Conservation (phyloP, 2,888 invertebrate species). For the Villa cingulata region DNA sequence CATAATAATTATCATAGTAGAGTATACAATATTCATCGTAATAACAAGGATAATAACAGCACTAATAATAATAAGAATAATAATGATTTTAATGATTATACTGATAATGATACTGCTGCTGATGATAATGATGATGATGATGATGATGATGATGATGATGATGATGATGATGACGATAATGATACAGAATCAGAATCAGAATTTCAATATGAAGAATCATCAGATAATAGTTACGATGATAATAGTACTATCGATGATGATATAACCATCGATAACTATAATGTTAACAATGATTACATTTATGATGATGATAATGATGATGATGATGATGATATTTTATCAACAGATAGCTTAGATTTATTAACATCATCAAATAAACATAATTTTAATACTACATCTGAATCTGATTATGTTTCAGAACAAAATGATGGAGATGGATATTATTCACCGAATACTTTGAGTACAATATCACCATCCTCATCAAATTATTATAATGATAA, state of each 20-base stretch:
- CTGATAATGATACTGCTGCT: neutral
- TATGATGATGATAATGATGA: conserved; percentile 9
- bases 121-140: conserved; percentile 2
- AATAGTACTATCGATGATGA: conserved; percentile 10
- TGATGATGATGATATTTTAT: conserved; percentile 10
- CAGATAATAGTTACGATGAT: conserved; percentile 20
- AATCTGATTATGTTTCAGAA: conserved; percentile 27
- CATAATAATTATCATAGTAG: too few relatives aligned
- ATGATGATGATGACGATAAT: conserved; percentile 2
- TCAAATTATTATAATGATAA: too few relatives aligned
- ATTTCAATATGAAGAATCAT: conserved; percentile 21
- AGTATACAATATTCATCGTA: neutral
- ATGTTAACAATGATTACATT: too few relatives aligned
- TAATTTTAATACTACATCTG: conserved; percentile 29
- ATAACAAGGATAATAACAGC: neutral
- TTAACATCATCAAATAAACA: neutral
- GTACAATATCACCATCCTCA: too few relatives aligned
- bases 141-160: neutral
- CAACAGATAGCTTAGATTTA: conserved; percentile 12
- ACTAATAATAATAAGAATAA: too few relatives aligned
- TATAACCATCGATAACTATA: conserved; percentile 14
- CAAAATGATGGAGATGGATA: conserved; percentile 2
- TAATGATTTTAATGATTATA: too few relatives aligned
- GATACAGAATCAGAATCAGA: neutral
- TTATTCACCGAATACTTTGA: too few relatives aligned